Evolutionary conservation across 1,140 invertebrate species (phyloP).

Genomic region (Atta texana): DNA sequence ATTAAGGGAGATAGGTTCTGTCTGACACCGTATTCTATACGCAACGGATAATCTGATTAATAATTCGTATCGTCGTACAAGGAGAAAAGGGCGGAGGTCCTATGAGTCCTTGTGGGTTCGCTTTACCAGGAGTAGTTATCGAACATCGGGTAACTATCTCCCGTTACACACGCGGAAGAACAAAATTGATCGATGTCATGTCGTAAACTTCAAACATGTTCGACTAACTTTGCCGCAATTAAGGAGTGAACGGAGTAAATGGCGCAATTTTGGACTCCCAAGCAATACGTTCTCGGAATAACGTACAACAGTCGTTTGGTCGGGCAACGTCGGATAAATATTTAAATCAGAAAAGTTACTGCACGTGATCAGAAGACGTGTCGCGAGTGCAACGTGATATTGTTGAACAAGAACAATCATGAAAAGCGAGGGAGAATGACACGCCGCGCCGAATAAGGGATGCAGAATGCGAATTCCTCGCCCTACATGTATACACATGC

Average conservation of each 20-base stretch:
- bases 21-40: constrained; percentile 47
- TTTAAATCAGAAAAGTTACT: constrained; percentile 2
- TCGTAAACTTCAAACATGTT: constrained; percentile 49
- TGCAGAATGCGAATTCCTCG: background rate
- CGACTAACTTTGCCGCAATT: constrained; percentile 48
- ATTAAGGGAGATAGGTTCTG: constrained; percentile 65
- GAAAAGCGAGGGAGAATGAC: background rate
- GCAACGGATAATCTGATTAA: constrained; percentile 56
- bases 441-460: background rate
- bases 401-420: background rate
- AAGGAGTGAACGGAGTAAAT: constrained; percentile 22
- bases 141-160: constrained; percentile 53
- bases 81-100: background rate
- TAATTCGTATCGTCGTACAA: constrained; percentile 40
- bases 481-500: background rate
- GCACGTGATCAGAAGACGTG: background rate
- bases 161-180: constrained; percentile 40
- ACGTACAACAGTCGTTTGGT: background rate
- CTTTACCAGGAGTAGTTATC: constrained; percentile 34
- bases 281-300: background rate
- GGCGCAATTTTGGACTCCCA: constrained; percentile 32
- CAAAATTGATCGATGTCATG: constrained; percentile 39
- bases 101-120: background rate
- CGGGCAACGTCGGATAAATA: background rate
- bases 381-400: background rate